phyloP scores from a whole-genome alignment of 2,113 vertebrate genomes.

The Prietella phreatophila region DNA sequence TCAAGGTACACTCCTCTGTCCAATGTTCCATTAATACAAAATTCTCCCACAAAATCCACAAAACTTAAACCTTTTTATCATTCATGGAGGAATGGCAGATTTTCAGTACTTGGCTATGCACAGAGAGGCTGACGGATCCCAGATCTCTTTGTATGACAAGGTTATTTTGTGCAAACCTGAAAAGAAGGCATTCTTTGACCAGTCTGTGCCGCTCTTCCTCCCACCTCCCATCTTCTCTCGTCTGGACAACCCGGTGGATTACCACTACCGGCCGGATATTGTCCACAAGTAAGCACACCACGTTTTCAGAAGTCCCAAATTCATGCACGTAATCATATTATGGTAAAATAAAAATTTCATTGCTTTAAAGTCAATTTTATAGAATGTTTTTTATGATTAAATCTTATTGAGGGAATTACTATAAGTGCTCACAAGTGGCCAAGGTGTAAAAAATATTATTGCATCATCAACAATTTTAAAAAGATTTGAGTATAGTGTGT shows the following conservation, averaged over 20 bases:
- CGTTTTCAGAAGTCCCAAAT: not conserved
- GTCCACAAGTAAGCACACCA: constrained; percentile 70
- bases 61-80: not conserved
- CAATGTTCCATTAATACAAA: not conserved
- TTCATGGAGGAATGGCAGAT: constrained; percentile 74
- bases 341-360: not conserved
- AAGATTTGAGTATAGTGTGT: not conserved
- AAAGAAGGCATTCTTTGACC: constrained; percentile 86
- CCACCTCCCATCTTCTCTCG: constrained; percentile 95
- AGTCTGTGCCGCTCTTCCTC: constrained; percentile 82
- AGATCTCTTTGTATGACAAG: constrained; percentile 84
- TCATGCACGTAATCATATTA: not conserved
- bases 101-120: constrained; percentile 91
- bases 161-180: constrained; percentile 84
- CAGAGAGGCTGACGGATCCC: constrained; percentile 67
- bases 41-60: not conserved
- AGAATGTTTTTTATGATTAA: not conserved
- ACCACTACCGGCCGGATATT: constrained; percentile 86
- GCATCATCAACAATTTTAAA: not conserved
- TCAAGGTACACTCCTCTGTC: constrained; percentile 75
- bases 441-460: not conserved
- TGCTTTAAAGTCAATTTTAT: not conserved
- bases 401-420: not conserved
- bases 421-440: not conserved
- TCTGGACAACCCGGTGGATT: constrained; percentile 86